Evolutionary conservation across 2,797 vertebrate genomes (phyloP), one percentile per base, ranked within the genome.

Genomic region (Acipenser ruthenus): DNA sequence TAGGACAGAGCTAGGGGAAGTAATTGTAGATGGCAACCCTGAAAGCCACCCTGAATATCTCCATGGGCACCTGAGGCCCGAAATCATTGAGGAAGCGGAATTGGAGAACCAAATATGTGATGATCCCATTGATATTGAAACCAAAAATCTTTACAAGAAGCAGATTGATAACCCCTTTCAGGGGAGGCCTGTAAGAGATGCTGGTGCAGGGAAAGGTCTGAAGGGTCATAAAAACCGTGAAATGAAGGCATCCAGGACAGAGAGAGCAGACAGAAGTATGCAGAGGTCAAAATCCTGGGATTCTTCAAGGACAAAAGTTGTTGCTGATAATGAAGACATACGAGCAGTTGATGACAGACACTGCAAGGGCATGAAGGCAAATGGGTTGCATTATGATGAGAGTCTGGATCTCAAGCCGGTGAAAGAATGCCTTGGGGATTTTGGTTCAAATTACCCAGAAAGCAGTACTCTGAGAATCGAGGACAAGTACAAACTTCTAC

Each of bases 161-260:
- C 90, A 85, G 77, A 97, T 98, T 58, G 87, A 88, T 68, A 95
- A 97, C 77, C 95, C 95, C 58, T 98, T 98, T 74, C 87, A 90
- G 68, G 79, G 78, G 23, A 76, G 89, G 67, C 75, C 85, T 18
- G 71, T 77, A 74, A 87, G 80, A 80, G 79, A 75, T 6, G 71
- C 64, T 8, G 69, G 72, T 4, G 70, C 82, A n/a, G 64, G 49
- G 0, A 78, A 75, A 67, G 74, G 65, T 23, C 73, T 77, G 65
- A 87, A 71, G 71, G 79, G 82, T 61, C 79, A 78, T 59, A 86
- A 75, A 69, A 84, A 72, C 66, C 71, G 74, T 37, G 87, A 91
- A 49, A 65, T 71, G n/a, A 93, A 86, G 76, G 64, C 70, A 53
- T 73, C 62, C 67, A 67, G 68, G 58, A 65, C 65, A 0, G 81